Conservation (phyloP, 1,140 invertebrate species). For the Bombus soroeensis region DNA sequence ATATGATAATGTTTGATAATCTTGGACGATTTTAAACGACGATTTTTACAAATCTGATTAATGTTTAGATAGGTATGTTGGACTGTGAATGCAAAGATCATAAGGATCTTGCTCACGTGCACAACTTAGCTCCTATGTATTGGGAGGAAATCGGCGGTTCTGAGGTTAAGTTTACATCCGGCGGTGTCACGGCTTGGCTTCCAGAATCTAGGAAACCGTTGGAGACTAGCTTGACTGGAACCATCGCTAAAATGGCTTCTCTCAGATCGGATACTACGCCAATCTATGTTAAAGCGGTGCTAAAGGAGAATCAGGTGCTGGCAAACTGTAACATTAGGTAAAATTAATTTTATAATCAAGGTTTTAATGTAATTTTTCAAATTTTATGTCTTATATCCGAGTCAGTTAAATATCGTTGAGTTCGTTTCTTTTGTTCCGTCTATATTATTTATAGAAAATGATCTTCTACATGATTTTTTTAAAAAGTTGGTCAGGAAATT, state of each 20-base stretch:
- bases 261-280: slow-evolving; percentile 85
- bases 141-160: slow-evolving; percentile 79
- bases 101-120: slow-evolving; percentile 85
- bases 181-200: slow-evolving; percentile 85
- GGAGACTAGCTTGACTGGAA: slow-evolving; percentile 80
- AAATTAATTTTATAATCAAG: slow-evolving; percentile 10
- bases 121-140: slow-evolving; percentile 87
- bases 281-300: slow-evolving; percentile 87
- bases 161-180: slow-evolving; percentile 79
- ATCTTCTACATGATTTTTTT: background rate
- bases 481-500: background rate
- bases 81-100: slow-evolving; percentile 82
- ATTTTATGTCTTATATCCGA: background rate
- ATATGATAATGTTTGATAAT: background rate
- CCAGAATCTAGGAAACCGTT: slow-evolving; percentile 78
- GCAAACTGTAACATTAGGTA: slow-evolving; percentile 87
- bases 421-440: no score
- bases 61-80: slow-evolving; percentile 75
- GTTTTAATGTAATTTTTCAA: background rate
- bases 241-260: slow-evolving; percentile 84
- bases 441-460: background rate
- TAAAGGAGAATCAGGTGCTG: slow-evolving; percentile 84
- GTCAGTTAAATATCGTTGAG: no score
- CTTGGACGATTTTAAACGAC: no score
- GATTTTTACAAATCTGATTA: slow-evolving; percentile 18